phyloP scores from a whole-genome alignment of 2,888 invertebrate species.

The Terebella lapidaria region DNA sequence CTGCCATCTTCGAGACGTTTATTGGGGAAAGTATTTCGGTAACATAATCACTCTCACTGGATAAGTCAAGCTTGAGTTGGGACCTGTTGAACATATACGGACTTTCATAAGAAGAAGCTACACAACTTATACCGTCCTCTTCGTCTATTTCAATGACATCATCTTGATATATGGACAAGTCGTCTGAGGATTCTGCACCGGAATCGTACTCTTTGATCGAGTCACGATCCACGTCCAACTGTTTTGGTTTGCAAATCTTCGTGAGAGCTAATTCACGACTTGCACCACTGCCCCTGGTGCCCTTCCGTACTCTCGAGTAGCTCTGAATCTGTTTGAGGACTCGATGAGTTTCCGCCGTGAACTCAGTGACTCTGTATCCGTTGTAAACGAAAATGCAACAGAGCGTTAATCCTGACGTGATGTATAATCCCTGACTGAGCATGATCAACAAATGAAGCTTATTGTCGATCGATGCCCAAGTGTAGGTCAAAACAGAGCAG shows the following conservation, averaged over 20 bases:
- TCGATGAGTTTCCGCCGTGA: constrained; percentile 23
- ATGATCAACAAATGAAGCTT: constrained; percentile 32
- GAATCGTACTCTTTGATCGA: constrained; percentile 12
- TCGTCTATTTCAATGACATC: constrained; percentile 12
- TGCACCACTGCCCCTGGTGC: constrained; percentile 4
- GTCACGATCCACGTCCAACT: constrained; percentile 42
- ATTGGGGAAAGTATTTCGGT: not conserved
- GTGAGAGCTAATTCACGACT: constrained; percentile 11
- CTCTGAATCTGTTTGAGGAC: constrained; percentile 25
- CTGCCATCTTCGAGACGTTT: too few relatives aligned
- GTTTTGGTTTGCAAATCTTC: constrained; percentile 57
- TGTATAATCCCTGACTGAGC: constrained; percentile 57
- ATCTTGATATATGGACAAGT: constrained; percentile 11
- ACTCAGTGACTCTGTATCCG: constrained; percentile 56
- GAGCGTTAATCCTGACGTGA: constrained; percentile 58
- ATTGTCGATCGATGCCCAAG: constrained; percentile 51
- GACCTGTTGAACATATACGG: not conserved
- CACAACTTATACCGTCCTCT: constrained; percentile 4
- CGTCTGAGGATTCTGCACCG: constrained; percentile 7
- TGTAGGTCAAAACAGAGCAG: constrained; percentile 56
- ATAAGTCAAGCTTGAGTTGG: not conserved
- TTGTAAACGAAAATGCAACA: constrained; percentile 59
- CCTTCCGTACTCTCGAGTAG: constrained; percentile 27
- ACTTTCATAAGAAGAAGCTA: not conserved
- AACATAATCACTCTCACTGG: not conserved